Conservation (phyloP, 2,113 vertebrate species). For the Propithecus coquereli region DNA sequence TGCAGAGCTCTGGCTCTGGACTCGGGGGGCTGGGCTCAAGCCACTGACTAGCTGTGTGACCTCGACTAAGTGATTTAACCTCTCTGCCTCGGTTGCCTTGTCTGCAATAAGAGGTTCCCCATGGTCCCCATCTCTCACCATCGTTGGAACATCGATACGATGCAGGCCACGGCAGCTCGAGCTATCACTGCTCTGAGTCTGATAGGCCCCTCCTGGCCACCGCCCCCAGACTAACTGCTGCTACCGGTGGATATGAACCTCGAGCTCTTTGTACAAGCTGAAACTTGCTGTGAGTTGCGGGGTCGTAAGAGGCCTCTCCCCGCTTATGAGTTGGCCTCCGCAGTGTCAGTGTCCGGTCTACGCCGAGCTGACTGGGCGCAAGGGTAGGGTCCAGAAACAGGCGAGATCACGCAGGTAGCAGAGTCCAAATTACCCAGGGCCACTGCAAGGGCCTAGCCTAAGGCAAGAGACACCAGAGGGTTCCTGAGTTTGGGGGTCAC, state of each 20-base stretch:
- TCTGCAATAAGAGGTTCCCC: background rate
- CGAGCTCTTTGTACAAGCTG: background rate
- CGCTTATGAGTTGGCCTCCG: background rate
- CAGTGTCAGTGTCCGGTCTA: background rate
- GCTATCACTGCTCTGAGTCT: background rate
- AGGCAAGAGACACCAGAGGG: background rate
- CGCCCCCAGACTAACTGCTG: background rate
- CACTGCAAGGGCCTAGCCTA: background rate
- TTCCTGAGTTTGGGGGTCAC: background rate
- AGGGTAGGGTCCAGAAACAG: background rate
- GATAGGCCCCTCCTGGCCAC: background rate
- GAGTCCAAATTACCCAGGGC: background rate
- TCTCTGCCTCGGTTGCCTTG: background rate
- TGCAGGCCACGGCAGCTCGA: accelerated
- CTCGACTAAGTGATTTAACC: background rate
- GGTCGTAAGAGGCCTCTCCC: background rate
- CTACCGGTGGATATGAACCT: background rate
- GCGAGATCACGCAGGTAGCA: accelerated
- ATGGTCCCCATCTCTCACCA: background rate
- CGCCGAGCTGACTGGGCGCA: accelerated
- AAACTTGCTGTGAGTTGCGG: background rate
- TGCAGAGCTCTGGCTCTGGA: background rate
- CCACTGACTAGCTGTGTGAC: background rate
- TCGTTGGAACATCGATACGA: accelerated
- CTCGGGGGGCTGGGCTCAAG: background rate